Evolutionary conservation across 1,140 invertebrate genomes (phyloP).

Genomic region (Helicoverpa zea): DNA sequence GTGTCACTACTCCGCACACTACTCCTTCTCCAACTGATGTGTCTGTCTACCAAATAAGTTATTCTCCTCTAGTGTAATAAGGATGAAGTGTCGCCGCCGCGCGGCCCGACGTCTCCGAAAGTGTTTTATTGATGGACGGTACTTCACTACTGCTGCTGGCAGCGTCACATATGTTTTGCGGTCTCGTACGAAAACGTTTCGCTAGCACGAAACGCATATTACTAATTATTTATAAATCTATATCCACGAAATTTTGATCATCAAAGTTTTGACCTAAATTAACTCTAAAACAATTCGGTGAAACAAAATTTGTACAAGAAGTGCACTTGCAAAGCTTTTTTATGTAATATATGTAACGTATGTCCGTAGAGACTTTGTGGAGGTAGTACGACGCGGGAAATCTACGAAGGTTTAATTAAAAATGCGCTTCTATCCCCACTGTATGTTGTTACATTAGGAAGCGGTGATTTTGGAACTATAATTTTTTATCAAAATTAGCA

Average conservation of each 20-base stretch:
- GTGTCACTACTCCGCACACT: conserved; percentile 24
- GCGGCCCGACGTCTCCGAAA: conserved; percentile 20
- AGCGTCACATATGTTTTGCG: conserved; percentile 23
- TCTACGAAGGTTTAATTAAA: conserved; percentile 1
- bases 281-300: conserved; percentile 4
- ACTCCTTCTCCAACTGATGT: neutral
- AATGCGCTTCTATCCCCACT: neutral
- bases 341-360: conserved; percentile 38
- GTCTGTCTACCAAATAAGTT: no score
- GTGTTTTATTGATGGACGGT: conserved; percentile 20
- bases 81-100: no score
- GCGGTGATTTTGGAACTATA: neutral
- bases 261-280: conserved; percentile 9
- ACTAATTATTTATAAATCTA: conserved; percentile 13
- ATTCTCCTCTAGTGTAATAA: no score
- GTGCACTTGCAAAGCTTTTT: conserved; percentile 30
- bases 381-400: neutral
- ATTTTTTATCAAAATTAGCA: conserved; percentile 36
- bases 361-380: conserved; percentile 20
- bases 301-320: conserved; percentile 28
- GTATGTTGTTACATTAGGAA: conserved; percentile 26
- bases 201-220: neutral
- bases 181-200: neutral
- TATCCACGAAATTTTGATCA: neutral
- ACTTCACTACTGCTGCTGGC: conserved; percentile 34